Evolutionary conservation across 2,888 invertebrate genomes (phyloP), one percentile per base, ranked within the genome.

Genomic region (Noctuana brunneofusca): DNA sequence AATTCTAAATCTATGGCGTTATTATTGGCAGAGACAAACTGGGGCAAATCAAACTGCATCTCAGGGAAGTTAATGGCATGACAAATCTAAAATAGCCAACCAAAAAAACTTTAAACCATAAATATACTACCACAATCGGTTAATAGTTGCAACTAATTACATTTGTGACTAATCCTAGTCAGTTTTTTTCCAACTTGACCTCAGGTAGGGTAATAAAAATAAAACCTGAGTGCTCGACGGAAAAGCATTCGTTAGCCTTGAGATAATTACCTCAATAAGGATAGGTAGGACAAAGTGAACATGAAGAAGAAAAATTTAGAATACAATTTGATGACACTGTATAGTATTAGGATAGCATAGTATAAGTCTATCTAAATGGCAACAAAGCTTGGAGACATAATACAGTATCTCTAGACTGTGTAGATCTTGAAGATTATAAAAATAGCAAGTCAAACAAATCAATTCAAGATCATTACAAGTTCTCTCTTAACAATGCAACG

Each of bases 231-330:
- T 38, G 22, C 35, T 49, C 35, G 18, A 48, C 48, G 54, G 48
- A 46, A 62, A 62, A 55, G n/a, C 38, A 49, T 55, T 62, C 48
- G 38, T 35, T 49, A 49, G 27, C 35, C 54, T 49, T 55, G 60
- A 48, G 48, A 38, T 55, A 9, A 43, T 53, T 54, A 54, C 6
- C 58, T 50, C 35, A 27, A 4, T 58, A 58, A 50, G 58, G 38
- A 49, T 38, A 27, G 8, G 24, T 27, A 32, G 18, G 18, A 12
- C 24, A n/a, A 20, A 8, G 20, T 14, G 20, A 52, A 27, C 43
- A 27, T 14, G 12, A 18, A 52, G 6, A 32, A 32, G 32, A 32
- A 54, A 12, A 24, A 50, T 9, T 22, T 24, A 41, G n/a, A 24
- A 54, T 12, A n/a, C 4, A 41, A 22, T 1, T 48, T 22, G 18